Evolutionary conservation across 1,140 invertebrate genomes (phyloP).

Genomic region (Mylabris phalerata): DNA sequence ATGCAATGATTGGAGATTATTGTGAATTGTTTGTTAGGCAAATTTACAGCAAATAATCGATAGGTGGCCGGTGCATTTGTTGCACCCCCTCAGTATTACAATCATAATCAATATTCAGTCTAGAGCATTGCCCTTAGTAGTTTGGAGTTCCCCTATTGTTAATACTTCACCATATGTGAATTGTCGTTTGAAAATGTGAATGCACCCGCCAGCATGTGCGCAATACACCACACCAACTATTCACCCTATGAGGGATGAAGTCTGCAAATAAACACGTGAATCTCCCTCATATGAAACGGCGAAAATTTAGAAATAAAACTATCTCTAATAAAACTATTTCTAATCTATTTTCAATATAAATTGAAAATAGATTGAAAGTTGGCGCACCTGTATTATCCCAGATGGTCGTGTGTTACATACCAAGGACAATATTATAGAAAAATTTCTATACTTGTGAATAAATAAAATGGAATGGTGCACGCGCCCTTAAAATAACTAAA

Average conservation of each 20-base stretch:
- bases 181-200: conserved; percentile 3
- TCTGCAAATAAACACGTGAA: conserved; percentile 14
- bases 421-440: too few species aligned
- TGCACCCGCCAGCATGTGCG: conserved; percentile 22
- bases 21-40: too few species aligned
- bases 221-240: conserved; percentile 9
- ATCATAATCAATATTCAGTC: conserved; percentile 20
- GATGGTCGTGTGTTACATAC: too few species aligned
- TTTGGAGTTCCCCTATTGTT: conserved; percentile 19
- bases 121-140: conserved; percentile 20
- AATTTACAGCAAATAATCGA: too few species aligned
- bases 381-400: too few species aligned
- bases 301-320: too few species aligned
- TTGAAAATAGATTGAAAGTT: too few species aligned
- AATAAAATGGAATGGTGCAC: conserved; percentile 15
- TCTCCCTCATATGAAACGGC: neutral
- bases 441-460: neutral
- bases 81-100: conserved; percentile 16
- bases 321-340: too few species aligned
- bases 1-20: too few species aligned
- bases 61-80: conserved; percentile 11
- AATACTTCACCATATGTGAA: conserved; percentile 10
- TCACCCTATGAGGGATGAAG: conserved; percentile 18
- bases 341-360: too few species aligned
- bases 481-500: conserved; percentile 19